Evolutionary conservation across 2,888 invertebrate genomes (phyloP).

Genomic region (Galeruca laticollis): DNA sequence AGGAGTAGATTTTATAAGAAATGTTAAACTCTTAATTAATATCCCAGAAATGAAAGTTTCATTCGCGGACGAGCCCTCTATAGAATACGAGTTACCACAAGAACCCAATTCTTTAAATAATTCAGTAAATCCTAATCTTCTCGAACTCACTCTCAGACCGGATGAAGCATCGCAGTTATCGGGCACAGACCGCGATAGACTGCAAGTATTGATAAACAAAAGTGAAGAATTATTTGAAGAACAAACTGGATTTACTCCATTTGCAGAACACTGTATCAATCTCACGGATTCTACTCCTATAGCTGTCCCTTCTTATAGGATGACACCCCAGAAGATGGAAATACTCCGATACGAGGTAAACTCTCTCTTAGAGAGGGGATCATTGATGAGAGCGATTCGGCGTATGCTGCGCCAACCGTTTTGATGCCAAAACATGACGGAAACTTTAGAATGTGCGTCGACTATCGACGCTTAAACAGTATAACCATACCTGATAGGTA

Average conservation of each 20-base stretch:
- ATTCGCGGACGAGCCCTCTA: slow-evolving; percentile 4
- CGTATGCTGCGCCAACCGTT: slow-evolving; percentile 60
- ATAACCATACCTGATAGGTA: slow-evolving; percentile 47
- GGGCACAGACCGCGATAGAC: slow-evolving; percentile 16
- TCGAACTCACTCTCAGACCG: slow-evolving; percentile 19
- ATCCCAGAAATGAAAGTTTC: slow-evolving; percentile 27
- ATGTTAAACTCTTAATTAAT: slow-evolving; percentile 37
- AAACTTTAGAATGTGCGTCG: slow-evolving; percentile 42
- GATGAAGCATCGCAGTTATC: slow-evolving; percentile 19
- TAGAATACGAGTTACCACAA: slow-evolving; percentile 13
- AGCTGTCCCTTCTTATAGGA: slow-evolving; percentile 56
- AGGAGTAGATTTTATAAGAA: slow-evolving; percentile 41
- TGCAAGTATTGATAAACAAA: slow-evolving; percentile 14
- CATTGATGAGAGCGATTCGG: slow-evolving; percentile 61
- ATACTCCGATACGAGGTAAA: slow-evolving; percentile 51
- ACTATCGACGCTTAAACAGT: slow-evolving; percentile 45
- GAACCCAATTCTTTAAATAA: slow-evolving; percentile 8
- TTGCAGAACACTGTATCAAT: slow-evolving; percentile 42
- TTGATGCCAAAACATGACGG: slow-evolving; percentile 56
- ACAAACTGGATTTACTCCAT: slow-evolving; percentile 48
- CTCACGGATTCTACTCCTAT: slow-evolving; percentile 49
- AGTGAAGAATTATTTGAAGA: slow-evolving; percentile 12
- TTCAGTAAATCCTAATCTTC: slow-evolving; percentile 11
- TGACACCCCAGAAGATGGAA: slow-evolving; percentile 51
- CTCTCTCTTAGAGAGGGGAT: slow-evolving; percentile 52